Conservation (phyloP, 2,888 invertebrate genomes). For the Rhodophaea formosa region DNA sequence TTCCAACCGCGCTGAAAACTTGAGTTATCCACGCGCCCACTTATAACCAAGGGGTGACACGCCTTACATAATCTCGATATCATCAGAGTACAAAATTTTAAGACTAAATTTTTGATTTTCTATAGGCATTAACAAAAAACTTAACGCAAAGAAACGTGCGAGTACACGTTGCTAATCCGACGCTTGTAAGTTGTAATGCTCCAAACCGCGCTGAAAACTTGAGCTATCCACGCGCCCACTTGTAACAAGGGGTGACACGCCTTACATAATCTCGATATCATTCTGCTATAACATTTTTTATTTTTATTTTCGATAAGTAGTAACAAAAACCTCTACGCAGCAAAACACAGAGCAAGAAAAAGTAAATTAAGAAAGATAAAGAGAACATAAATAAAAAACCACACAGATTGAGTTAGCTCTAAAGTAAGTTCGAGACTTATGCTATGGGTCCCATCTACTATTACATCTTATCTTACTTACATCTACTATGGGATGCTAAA, state of each 20-base stretch:
- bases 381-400: too few species aligned
- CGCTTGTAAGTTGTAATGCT: constrained; percentile 66
- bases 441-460: too few species aligned
- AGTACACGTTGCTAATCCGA: constrained; percentile 61
- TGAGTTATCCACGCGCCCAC: constrained; percentile 55
- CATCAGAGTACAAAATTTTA: not conserved
- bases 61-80: not conserved
- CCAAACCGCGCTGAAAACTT: constrained; percentile 63
- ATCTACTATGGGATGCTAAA: too few species aligned
- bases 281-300: not conserved
- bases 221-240: constrained; percentile 55
- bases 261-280: not conserved
- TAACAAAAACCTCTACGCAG: too few species aligned
- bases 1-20: constrained; percentile 62
- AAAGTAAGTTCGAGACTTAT: too few species aligned
- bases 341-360: too few species aligned
- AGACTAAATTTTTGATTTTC: too few species aligned
- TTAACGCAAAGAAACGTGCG: constrained; percentile 59
- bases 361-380: too few species aligned
- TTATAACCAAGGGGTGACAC: constrained; percentile 44
- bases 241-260: constrained; percentile 40
- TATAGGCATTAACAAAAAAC: too few species aligned
- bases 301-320: too few species aligned
- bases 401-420: too few species aligned
- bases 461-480: too few species aligned